Base-by-base conservation (phyloP, 2,113 vertebrate genomes). In the Podarcis cretensis region DNA sequence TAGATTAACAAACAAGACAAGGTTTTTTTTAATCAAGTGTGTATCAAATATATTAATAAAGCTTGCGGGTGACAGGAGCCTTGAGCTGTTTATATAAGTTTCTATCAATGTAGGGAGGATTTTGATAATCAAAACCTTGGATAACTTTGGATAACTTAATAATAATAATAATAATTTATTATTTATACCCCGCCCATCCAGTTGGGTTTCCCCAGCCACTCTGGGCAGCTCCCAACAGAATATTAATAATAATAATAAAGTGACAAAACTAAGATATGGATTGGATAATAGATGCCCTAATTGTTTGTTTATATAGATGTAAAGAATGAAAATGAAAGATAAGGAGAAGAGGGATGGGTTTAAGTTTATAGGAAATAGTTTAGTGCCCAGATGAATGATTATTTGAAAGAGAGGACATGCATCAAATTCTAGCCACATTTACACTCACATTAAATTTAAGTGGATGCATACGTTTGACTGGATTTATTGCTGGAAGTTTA, bases 331-430 rank as follows among this genome's bases (percentile, higher is more conserved):
- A 8, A 27, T 48, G 81, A 30, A 68, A 68, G 5, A 16, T 4
- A 81, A 87, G 14, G 0, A 54, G 54, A 14, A 54, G 54, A 14
- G 84, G 73, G 32, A 75, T 54, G 87, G 32, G 25, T 4, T 25
- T 68, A 74, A 40, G 35, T 82, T 48, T 83, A 59, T 20, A 75
- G 6, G 0, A 14, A 89, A 76, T 23, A 20, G 0, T 0, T n/a
- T 12, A 7, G 23, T 78, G 54, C 37, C 63, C 63, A 90, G 13
- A 2, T 0, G 0, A 1, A 77, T 65, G 57, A 40, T 65, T 20
- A 14, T 3, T 40, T 1, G 87, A 79, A 23, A 74, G 20, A 86
- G 0, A 82, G 48, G 2, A 16, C 21, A 35, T 6, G 9, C 83
- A 1, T 1, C 43, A 7, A 25, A 35, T 84, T 88, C 63, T 90